These are phyloP conservation scores for Loris lydekkerianus DNA, from an alignment of 2,797 vertebrate species.

Conservation along the genomic window DNA sequence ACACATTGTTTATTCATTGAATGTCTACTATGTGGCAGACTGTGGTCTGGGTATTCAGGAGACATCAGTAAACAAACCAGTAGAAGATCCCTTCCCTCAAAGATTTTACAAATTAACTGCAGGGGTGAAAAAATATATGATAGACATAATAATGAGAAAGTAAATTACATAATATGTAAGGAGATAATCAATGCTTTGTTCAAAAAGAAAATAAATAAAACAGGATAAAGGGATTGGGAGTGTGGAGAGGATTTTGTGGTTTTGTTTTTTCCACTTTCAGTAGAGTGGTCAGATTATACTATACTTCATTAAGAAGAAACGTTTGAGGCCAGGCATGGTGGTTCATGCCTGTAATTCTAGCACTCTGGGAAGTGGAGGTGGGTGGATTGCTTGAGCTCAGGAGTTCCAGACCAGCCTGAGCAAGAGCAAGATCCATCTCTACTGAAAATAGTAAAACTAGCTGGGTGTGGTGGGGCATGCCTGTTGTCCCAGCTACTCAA, in stretches of 20 bases:
- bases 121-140: slow-evolving; percentile 35
- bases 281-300: not conserved
- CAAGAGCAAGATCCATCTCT: too few relatives aligned
- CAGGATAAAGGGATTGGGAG: not conserved
- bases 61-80: not conserved
- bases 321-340: not conserved
- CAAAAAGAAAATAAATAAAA: not conserved
- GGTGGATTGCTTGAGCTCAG: too few relatives aligned
- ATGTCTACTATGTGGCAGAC: not conserved
- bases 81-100: not conserved
- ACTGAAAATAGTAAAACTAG: too few relatives aligned
- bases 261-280: not conserved
- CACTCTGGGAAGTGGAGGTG: too few relatives aligned
- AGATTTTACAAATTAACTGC: not conserved
- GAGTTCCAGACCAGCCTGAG: too few relatives aligned
- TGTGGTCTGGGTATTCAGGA: not conserved
- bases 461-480: too few relatives aligned
- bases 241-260: not conserved
- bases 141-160: not conserved
- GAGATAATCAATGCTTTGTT: not conserved
- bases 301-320: not conserved
- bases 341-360: too few relatives aligned
- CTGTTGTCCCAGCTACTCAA: too few relatives aligned
- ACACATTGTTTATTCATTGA: not conserved
- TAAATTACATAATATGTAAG: not conserved